Conservation (phyloP, 1,140 invertebrate genomes). For the Drosophila bocki region DNA sequence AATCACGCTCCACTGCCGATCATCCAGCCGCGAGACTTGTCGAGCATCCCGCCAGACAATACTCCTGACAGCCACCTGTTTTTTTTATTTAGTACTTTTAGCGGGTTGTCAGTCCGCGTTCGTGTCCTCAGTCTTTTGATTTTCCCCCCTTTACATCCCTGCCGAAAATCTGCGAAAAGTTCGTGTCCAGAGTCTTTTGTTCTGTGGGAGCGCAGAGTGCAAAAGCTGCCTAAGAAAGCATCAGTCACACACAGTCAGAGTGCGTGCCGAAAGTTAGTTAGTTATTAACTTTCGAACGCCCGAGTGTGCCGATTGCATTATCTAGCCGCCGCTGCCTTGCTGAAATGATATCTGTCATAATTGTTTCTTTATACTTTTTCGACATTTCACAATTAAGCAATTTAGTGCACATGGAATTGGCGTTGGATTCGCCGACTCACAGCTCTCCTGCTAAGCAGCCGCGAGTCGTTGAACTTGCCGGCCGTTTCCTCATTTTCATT, state of each 20-base stretch:
- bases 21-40: too few relatives aligned
- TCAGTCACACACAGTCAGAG: not conserved
- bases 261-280: constrained; percentile 34
- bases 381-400: constrained; percentile 76
- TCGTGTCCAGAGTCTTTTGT: constrained; percentile 49
- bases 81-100: constrained; percentile 14
- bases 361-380: constrained; percentile 73
- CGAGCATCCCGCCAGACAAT: too few relatives aligned
- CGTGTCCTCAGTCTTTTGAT: constrained; percentile 10
- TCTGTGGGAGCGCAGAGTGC: not conserved
- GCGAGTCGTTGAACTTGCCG: constrained; percentile 73
- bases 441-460: constrained; percentile 25
- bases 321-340: constrained; percentile 43
- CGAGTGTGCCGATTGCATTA: constrained; percentile 43
- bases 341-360: constrained; percentile 67
- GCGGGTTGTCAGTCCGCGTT: constrained; percentile 23
- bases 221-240: constrained; percentile 2
- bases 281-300: constrained; percentile 24
- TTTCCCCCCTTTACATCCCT: not conserved
- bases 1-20: too few relatives aligned
- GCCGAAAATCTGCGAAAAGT: not conserved
- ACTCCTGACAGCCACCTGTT: constrained; percentile 4
- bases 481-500: constrained; percentile 76
- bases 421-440: constrained; percentile 18
- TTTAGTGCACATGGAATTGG: constrained; percentile 49